These are phyloP conservation scores for Nematopogon swammerdamellus DNA, from an alignment of 2,888 invertebrate species.

Conservation along the genomic window DNA sequence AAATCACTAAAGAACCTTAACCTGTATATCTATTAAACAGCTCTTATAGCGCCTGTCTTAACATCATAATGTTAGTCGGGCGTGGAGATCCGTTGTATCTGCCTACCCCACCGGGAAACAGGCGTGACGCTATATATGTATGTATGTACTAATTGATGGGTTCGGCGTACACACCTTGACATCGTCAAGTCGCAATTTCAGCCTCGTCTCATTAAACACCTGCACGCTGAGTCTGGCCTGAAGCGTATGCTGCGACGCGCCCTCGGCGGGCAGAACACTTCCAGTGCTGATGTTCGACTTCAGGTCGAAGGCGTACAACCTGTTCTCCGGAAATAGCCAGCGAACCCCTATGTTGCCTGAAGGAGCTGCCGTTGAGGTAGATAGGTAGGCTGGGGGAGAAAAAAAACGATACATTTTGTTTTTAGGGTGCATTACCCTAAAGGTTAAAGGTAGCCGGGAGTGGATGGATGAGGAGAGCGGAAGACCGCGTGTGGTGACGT, in stretches of 20 bases:
- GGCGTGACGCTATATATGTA: no score
- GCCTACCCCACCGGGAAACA: no score
- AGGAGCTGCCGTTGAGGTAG: conserved; percentile 11
- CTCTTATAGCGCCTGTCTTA: no score
- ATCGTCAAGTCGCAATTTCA: conserved; percentile 25
- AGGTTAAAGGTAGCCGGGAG: no score
- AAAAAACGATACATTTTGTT: not conserved
- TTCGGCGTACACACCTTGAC: conserved; percentile 29
- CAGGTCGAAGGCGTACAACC: conserved; percentile 28
- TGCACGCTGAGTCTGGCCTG: conserved; percentile 26
- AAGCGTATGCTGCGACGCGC: conserved; percentile 30
- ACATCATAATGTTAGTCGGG: no score
- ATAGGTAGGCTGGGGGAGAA: not conserved
- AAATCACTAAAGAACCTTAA: no score
- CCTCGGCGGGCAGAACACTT: conserved; percentile 22
- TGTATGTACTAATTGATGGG: no score
- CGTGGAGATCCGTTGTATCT: no score
- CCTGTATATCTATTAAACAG: no score
- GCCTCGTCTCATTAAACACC: conserved; percentile 28
- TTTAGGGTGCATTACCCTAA: no score
- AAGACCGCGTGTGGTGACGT: no score
- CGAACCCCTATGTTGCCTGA: conserved; percentile 19
- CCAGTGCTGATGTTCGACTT: conserved; percentile 33
- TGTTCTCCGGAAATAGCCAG: conserved; percentile 27
- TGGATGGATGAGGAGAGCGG: no score